A percentile compares a stretch with the other conserved stretches of the same genome.
Evolutionary conservation across 2,797 vertebrate species (phyloP).

Genomic region (Coilia nasus): DNA sequence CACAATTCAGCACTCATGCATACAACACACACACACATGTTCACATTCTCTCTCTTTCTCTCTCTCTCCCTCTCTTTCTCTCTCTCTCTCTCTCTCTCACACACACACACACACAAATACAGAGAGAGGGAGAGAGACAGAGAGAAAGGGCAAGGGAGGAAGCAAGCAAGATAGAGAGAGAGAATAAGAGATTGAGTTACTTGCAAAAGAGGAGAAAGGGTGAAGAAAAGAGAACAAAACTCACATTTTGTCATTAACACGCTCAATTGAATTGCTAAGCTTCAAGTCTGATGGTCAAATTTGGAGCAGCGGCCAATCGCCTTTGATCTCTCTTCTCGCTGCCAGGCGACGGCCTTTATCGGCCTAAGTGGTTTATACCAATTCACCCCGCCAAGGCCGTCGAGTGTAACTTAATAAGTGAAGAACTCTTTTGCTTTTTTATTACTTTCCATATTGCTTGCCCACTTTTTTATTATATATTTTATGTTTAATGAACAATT

Average conservation of each 20-base stretch:
- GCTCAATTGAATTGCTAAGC: slow-evolving; percentile 62
- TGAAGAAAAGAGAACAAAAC: not conserved
- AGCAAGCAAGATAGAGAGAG: too few relatives aligned
- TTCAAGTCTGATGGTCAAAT: slow-evolving; percentile 67
- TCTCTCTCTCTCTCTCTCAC: not conserved
- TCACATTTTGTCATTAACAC: slow-evolving; percentile 52
- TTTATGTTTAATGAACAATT: not conserved
- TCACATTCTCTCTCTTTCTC: too few relatives aligned
- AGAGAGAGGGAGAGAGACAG: too few relatives aligned
- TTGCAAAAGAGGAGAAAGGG: not conserved
- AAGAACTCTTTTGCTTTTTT: slow-evolving; percentile 27
- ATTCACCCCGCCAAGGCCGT: slow-evolving; percentile 61
- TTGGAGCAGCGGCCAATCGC: too few relatives aligned
- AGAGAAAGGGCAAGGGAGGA: not conserved
- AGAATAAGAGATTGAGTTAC: too few relatives aligned
- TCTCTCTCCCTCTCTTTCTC: slow-evolving; percentile 7
- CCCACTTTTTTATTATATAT: not conserved
- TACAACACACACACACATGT: too few relatives aligned
- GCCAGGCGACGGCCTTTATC: slow-evolving; percentile 68
- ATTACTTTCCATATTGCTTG: slow-evolving; percentile 45
- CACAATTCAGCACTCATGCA: too few relatives aligned
- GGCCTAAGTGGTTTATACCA: slow-evolving; percentile 71
- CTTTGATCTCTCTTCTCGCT: too few relatives aligned
- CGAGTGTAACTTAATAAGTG: slow-evolving; percentile 59
- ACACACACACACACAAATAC: not conserved